These are phyloP conservation scores for Thera obeliscata DNA, from an alignment of 2,888 invertebrate genomes.

Conservation along the genomic window DNA sequence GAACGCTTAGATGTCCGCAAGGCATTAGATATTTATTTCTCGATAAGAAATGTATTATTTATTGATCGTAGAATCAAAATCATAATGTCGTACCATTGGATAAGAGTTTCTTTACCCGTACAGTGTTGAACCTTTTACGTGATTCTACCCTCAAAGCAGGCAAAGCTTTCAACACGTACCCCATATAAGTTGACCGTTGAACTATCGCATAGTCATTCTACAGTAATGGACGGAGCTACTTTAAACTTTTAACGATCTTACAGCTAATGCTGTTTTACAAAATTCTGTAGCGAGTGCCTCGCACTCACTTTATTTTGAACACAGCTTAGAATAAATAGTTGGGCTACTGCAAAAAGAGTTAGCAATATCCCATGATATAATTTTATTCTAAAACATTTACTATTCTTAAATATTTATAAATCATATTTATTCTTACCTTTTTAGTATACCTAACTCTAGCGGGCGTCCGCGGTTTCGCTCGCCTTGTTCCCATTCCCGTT, in stretches of 20 bases:
- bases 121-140: constrained; percentile 25
- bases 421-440: too few species aligned
- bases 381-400: too few species aligned
- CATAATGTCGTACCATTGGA: too few species aligned
- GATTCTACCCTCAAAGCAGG: constrained; percentile 20
- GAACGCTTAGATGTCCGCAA: too few species aligned
- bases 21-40: too few species aligned
- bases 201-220: constrained; percentile 40
- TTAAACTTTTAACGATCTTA: constrained; percentile 77
- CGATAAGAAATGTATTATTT: too few species aligned
- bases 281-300: constrained; percentile 63
- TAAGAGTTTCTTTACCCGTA: constrained; percentile 7
- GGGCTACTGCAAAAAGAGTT: not conserved
- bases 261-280: constrained; percentile 70
- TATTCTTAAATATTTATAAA: too few species aligned
- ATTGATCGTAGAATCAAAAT: too few species aligned
- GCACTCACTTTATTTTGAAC: constrained; percentile 47
- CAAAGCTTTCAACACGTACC: constrained; percentile 33
- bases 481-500: too few species aligned
- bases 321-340: constrained; percentile 20
- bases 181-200: constrained; percentile 37
- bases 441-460: too few species aligned
- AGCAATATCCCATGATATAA: too few species aligned
- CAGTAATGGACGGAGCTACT: constrained; percentile 76
- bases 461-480: too few species aligned